Evolutionary conservation across 2,797 vertebrate genomes (phyloP).

Genomic region (Sebastiscus albofasciatus): DNA sequence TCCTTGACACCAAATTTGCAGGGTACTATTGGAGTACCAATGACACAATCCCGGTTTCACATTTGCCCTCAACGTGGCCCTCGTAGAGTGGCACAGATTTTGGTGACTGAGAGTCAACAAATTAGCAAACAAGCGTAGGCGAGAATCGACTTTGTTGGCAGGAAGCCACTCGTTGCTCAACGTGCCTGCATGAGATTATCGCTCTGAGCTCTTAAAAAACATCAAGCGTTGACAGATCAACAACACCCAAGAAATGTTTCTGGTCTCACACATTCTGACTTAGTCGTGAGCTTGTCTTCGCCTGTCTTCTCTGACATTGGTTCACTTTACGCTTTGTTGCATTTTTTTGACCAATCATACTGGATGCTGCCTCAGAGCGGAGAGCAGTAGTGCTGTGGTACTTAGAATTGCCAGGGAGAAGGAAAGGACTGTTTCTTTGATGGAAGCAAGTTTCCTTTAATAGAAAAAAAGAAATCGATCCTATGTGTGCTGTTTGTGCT

Average conservation of each 20-base stretch:
- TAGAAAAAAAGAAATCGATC: constrained; percentile 18
- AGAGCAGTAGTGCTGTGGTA: not conserved
- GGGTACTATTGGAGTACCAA: not conserved
- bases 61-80: not conserved
- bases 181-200: constrained; percentile 12
- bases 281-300: constrained; percentile 11
- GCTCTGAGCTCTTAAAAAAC: constrained; percentile 11
- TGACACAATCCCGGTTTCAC: constrained; percentile 22
- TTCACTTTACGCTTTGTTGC: constrained; percentile 14
- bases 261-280: not conserved
- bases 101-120: constrained; percentile 24
- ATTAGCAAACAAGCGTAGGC: constrained; percentile 18
- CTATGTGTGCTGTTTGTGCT: constrained; percentile 33
- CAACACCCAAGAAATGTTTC: not conserved
- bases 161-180: not conserved
- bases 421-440: constrained; percentile 35
- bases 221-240: constrained; percentile 21
- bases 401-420: constrained; percentile 23
- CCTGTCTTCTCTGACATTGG: constrained; percentile 14
- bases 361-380: constrained; percentile 1
- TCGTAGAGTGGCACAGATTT: not conserved
- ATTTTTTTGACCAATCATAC: not conserved
- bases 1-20: constrained; percentile 34
- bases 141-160: constrained; percentile 11
- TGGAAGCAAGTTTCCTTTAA: constrained; percentile 27